A percentile compares a stretch with the other conserved stretches of the same genome.
phyloP scores from a whole-genome alignment of 92 coral and sea anemone species.

The Zoanthus solanderi region DNA sequence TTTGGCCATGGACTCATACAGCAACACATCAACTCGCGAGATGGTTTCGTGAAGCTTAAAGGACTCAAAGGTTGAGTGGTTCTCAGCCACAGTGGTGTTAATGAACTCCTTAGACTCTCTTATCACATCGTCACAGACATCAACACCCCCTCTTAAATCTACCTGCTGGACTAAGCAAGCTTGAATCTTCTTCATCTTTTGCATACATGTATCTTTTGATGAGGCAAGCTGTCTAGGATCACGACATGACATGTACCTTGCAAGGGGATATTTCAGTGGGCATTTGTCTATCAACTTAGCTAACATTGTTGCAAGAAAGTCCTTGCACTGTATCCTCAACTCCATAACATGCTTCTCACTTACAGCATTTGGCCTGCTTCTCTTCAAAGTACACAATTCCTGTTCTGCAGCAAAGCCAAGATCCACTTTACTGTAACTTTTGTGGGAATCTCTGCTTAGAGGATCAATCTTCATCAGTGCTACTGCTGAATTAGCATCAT shows the following conservation, averaged over 20 bases:
- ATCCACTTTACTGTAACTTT: slow-evolving; percentile 46
- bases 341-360: slow-evolving; percentile 14
- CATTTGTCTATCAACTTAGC: too few species aligned
- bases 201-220: too few species aligned
- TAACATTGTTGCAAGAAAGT: slow-evolving; percentile 4
- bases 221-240: too few species aligned
- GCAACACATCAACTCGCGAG: not conserved
- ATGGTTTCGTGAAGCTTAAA: too few species aligned
- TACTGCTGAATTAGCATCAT: too few species aligned
- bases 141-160: slow-evolving; percentile 39
- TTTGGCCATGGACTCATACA: slow-evolving; percentile 51
- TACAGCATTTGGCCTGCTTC: slow-evolving; percentile 16
- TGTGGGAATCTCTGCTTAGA: slow-evolving; percentile 8
- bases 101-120: slow-evolving; percentile 42
- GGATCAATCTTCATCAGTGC: not conserved
- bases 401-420: slow-evolving; percentile 24
- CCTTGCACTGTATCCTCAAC: slow-evolving; percentile 35
- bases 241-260: too few species aligned
- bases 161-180: slow-evolving; percentile 21
- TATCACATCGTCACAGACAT: slow-evolving; percentile 46
- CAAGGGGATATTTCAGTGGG: too few species aligned
- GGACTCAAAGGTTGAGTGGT: too few species aligned
- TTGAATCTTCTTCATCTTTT: slow-evolving; percentile 49
- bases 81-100: too few species aligned
- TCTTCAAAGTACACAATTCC: not conserved